These are phyloP conservation scores for Anas georgica DNA, from an alignment of 2,797 vertebrate species.

Conservation along the genomic window DNA sequence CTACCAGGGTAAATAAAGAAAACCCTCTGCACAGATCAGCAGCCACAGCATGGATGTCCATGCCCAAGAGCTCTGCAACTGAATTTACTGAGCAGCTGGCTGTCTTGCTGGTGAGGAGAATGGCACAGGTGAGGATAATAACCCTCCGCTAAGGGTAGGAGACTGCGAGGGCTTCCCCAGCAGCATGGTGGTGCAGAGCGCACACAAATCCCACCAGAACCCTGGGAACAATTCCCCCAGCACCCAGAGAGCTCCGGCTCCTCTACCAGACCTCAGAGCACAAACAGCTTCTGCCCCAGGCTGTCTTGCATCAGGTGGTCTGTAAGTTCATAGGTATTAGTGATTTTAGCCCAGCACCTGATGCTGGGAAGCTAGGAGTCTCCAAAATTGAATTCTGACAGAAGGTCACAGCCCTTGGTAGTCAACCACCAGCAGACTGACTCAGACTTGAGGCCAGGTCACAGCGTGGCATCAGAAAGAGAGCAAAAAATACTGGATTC, in stretches of 20 bases:
- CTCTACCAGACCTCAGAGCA: background rate
- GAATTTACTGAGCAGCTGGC: background rate
- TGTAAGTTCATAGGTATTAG: background rate
- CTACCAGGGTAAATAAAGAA: background rate
- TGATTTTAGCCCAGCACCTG: background rate
- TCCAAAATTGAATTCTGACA: background rate
- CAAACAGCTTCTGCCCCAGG: background rate
- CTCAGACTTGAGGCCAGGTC: conserved; percentile 35
- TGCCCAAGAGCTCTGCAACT: background rate
- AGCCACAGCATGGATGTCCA: background rate
- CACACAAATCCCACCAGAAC: too few species aligned
- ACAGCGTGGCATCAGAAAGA: conserved; percentile 25
- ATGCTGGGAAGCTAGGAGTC: background rate
- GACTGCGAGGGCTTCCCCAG: background rate
- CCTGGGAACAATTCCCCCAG: background rate
- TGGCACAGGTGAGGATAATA: background rate
- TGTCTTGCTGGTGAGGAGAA: background rate
- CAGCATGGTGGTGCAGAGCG: background rate
- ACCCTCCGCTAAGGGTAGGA: background rate
- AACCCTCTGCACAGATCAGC: background rate
- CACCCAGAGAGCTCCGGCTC: background rate
- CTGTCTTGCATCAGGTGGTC: background rate
- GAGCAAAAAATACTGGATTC: background rate
- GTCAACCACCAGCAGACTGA: background rate
- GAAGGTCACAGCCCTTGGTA: background rate